Conservation (phyloP, 1,140 invertebrate species). For the Dreissena rostriformis region DNA sequence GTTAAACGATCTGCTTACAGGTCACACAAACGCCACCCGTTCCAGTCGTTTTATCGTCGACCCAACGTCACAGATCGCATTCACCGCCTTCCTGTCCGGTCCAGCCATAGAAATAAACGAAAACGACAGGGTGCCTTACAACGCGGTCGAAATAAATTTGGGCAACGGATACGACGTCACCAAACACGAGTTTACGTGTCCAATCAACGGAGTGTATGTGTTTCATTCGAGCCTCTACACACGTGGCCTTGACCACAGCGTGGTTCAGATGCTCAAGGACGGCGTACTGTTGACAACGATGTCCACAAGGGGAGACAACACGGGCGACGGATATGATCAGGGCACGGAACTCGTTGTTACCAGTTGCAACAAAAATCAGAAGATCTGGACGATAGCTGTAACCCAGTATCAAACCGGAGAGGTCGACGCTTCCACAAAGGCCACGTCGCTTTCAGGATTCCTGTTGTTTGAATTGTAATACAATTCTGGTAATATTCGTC, state of each 20-base stretch:
- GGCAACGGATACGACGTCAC: neutral
- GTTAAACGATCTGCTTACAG: too few relatives aligned
- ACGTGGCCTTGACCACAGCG: neutral
- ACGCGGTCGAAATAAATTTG: neutral
- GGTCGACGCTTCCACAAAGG: neutral
- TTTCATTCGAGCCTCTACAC: neutral
- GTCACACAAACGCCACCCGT: too few relatives aligned
- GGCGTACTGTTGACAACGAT: neutral
- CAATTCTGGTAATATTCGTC: too few relatives aligned
- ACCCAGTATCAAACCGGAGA: neutral
- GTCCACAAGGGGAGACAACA: neutral
- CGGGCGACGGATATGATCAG: neutral
- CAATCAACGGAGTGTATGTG: neutral
- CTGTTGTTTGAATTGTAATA: neutral
- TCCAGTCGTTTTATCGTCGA: neutral
- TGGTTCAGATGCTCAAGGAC: neutral
- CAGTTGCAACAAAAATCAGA: neutral
- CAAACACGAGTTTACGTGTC: neutral
- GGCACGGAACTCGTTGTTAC: neutral
- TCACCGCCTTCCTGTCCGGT: neutral
- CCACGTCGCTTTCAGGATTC: constrained; percentile 1
- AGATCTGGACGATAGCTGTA: neutral
- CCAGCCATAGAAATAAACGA: neutral
- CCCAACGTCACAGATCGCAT: neutral
- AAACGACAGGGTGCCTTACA: neutral